Percentiles rank a stretch among this genome's conserved stretches.
These are phyloP conservation scores for Drosophila kuntzei DNA, from an alignment of 2,888 invertebrate genomes.

Conservation along the genomic window DNA sequence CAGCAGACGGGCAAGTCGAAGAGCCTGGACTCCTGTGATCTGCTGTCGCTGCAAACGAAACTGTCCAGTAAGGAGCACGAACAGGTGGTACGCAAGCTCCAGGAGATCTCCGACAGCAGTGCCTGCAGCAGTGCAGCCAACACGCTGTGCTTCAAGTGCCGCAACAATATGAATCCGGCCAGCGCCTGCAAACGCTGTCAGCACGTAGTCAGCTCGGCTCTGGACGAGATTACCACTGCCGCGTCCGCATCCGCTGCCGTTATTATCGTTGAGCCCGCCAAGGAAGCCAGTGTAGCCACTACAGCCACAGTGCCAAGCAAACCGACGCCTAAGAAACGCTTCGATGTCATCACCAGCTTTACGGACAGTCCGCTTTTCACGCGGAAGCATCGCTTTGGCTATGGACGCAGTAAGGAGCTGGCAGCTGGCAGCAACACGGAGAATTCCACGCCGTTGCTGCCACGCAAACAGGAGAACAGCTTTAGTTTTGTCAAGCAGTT, in stretches of 20 bases:
- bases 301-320: conserved; percentile 36
- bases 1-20: conserved; percentile 87
- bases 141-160: conserved; percentile 79
- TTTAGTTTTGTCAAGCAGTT: conserved; percentile 85
- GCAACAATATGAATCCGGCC: conserved; percentile 75
- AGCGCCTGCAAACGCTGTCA: conserved; percentile 82
- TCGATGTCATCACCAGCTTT: conserved; percentile 85
- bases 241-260: conserved; percentile 19
- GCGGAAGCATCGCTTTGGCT: conserved; percentile 85
- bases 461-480: conserved; percentile 83
- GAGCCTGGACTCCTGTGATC: conserved; percentile 94
- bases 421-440: conserved; percentile 69
- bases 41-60: conserved; percentile 86
- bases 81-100: conserved; percentile 79
- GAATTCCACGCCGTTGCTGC: conserved; percentile 82
- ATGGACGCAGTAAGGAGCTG: conserved; percentile 77
- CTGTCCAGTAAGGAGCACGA: conserved; percentile 76
- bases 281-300: conserved; percentile 35
- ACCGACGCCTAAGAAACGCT: conserved; percentile 80
- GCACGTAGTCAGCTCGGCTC: conserved; percentile 42
- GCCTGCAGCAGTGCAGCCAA: conserved; percentile 76
- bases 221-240: conserved; percentile 64
- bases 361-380: conserved; percentile 86
- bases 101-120: conserved; percentile 83
- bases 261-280: conserved; percentile 44